Conservation (phyloP, 1,140 invertebrate genomes). For the Kradibia gibbosae region DNA sequence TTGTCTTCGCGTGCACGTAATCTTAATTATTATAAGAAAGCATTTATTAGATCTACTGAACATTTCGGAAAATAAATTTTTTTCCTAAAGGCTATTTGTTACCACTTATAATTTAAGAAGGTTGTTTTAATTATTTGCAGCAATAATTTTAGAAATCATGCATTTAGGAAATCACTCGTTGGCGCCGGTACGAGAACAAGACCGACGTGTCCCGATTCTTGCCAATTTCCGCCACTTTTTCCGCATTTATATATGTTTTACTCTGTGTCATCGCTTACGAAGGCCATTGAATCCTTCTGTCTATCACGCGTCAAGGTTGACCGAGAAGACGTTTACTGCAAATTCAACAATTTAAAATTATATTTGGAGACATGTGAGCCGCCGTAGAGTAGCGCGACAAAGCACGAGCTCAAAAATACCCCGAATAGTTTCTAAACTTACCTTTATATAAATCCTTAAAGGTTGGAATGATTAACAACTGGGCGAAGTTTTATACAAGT, state of each 20-base stretch:
- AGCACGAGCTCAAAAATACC: background rate
- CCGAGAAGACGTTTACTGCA: background rate
- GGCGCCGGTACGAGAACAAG: background rate
- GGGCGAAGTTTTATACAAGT: too few species aligned
- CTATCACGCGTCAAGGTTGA: background rate
- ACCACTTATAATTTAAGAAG: background rate
- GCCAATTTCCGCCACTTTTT: slow-evolving; percentile 38
- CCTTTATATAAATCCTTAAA: background rate
- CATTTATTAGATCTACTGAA: too few species aligned
- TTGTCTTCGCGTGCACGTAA: too few species aligned
- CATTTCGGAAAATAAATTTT: background rate
- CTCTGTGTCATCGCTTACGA: background rate
- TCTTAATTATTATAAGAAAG: too few species aligned
- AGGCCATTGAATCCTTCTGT: background rate
- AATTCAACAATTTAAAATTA: background rate
- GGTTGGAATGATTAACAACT: too few species aligned
- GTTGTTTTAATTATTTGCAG: slow-evolving; percentile 12
- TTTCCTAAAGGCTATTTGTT: slow-evolving; percentile 12
- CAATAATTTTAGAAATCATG: slow-evolving; percentile 41
- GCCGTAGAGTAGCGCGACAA: background rate
- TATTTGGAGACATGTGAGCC: background rate
- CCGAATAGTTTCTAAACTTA: background rate
- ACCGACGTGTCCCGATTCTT: slow-evolving; percentile 3
- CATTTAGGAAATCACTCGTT: background rate
- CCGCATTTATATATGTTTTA: slow-evolving; percentile 2